A percentile compares a stretch with the other conserved stretches of the same genome.
phyloP scores from a whole-genome alignment of 2,888 invertebrate species.

The Rhogogaster chlorosoma region DNA sequence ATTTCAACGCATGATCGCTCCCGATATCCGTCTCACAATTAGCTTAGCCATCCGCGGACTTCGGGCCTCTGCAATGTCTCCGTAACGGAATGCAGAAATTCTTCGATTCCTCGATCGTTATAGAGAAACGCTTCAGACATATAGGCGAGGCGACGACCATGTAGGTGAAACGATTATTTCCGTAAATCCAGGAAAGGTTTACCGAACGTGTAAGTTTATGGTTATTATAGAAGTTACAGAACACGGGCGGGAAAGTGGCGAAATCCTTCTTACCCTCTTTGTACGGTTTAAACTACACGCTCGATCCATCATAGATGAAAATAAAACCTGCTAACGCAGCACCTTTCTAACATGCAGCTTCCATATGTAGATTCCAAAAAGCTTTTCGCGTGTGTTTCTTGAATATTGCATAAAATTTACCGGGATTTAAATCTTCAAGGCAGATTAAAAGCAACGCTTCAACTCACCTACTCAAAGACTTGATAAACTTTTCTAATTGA shows the following conservation, averaged over 20 bases:
- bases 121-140: neutral
- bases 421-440: neutral
- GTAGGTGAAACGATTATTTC: conserved; percentile 4
- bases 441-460: neutral
- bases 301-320: neutral
- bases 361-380: neutral
- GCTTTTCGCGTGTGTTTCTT: neutral
- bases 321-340: neutral
- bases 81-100: conserved; percentile 24
- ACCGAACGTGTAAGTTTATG: conserved; percentile 2
- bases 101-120: neutral
- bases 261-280: neutral
- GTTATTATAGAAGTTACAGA: neutral
- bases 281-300: neutral
- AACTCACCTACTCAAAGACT: neutral
- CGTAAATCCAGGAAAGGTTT: conserved; percentile 12
- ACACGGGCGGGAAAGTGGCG: conserved; percentile 16
- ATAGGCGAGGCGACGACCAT: neutral
- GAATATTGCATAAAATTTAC: neutral
- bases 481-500: neutral
- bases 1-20: conserved; percentile 76
- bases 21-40: conserved; percentile 24
- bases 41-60: conserved; percentile 20
- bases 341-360: conserved; percentile 25
- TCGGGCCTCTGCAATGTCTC: neutral